Percentiles rank a stretch among this genome's conserved stretches.
Evolutionary conservation across 1,140 invertebrate species (phyloP).

Genomic region (Drosophila athabasca): DNA sequence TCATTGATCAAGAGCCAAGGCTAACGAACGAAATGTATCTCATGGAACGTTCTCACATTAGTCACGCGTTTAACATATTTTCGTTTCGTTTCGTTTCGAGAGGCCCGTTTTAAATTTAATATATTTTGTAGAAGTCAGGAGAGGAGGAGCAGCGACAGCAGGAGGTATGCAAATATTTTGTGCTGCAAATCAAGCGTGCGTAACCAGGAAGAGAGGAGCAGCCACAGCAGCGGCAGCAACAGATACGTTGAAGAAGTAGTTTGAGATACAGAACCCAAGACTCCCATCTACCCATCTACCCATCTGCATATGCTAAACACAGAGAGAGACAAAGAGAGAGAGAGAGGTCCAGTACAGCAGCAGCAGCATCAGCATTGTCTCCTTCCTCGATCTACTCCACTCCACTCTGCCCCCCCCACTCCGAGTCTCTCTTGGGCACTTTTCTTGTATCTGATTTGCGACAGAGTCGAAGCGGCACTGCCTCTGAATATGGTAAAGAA

Average conservation of each 20-base stretch:
- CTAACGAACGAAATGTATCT: constrained; percentile 77
- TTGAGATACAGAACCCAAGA: constrained; percentile 19
- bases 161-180: constrained; percentile 74
- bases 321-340: neutral
- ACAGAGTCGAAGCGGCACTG: constrained; percentile 58
- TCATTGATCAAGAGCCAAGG: constrained; percentile 67
- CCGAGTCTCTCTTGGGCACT: constrained; percentile 5
- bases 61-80: constrained; percentile 81
- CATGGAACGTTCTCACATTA: constrained; percentile 78
- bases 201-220: constrained; percentile 40
- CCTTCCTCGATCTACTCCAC: constrained; percentile 8
- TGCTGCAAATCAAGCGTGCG: constrained; percentile 73
- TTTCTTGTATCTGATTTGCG: constrained; percentile 76
- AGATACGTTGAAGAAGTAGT: neutral
- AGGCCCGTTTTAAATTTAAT: constrained; percentile 75
- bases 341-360: constrained; percentile 10
- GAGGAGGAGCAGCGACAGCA: neutral
- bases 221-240: neutral
- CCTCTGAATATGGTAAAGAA: constrained; percentile 76
- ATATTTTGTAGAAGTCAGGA: constrained; percentile 59
- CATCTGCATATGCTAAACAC: constrained; percentile 78
- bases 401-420: neutral
- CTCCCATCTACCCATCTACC: neutral
- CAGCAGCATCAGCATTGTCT: constrained; percentile 20
- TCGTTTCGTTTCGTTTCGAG: constrained; percentile 60